phyloP scores from a whole-genome alignment of 2,113 vertebrate species.

The Anoura caudifer region DNA sequence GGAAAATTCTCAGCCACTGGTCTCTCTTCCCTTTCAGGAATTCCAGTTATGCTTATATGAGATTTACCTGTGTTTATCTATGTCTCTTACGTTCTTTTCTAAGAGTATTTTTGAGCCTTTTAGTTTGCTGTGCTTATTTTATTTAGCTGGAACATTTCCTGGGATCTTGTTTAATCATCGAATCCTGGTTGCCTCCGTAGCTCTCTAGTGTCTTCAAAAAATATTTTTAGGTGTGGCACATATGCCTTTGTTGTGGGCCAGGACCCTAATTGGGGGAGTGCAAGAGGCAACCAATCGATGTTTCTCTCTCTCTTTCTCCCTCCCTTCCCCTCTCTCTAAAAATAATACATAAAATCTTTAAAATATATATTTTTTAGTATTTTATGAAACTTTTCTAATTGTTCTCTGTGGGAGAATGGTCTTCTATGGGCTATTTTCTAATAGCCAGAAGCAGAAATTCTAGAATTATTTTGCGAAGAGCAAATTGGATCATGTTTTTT shows the following conservation, averaged over 20 bases:
- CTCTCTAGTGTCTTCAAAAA: neutral
- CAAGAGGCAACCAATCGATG: too few species aligned
- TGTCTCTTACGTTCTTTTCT: neutral
- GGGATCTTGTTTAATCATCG: neutral
- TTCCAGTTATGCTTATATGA: neutral
- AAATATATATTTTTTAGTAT: neutral
- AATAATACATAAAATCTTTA: too few species aligned
- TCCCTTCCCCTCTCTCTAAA: too few species aligned
- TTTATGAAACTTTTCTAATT: conserved; percentile 4
- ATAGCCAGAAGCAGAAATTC: neutral
- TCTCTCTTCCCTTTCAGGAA: neutral
- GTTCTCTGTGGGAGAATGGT: neutral
- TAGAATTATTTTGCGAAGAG: neutral
- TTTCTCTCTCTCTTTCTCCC: too few species aligned
- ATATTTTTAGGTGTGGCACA: neutral
- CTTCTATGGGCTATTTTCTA: neutral
- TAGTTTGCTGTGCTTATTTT: neutral
- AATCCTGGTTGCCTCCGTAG: neutral
- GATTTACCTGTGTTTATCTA: neutral
- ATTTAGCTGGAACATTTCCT: conserved; percentile 9
- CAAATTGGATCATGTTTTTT: neutral
- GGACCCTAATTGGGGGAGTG: too few species aligned
- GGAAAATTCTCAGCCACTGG: neutral
- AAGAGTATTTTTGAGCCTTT: neutral
- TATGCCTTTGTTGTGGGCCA: too few species aligned